Percentiles rank a stretch among this genome's conserved stretches.
Conservation (phyloP, 2,888 invertebrate species). For the Spialia ferax region DNA sequence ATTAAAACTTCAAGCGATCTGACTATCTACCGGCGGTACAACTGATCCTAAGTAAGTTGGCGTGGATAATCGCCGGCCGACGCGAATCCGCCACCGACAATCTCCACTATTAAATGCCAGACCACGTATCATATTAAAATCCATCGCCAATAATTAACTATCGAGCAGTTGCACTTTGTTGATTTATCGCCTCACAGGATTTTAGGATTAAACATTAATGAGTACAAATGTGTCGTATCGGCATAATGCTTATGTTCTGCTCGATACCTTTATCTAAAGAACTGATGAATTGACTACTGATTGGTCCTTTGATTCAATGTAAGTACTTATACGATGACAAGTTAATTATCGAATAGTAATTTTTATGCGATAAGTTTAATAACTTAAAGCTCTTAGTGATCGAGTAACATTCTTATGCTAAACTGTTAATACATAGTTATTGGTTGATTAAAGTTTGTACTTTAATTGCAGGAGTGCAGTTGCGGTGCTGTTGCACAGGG, state of each 20-base stretch:
- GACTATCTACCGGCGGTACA: slow-evolving; percentile 32
- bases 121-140: slow-evolving; percentile 42
- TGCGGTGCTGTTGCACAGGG: no score
- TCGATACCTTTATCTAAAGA: slow-evolving; percentile 17
- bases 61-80: slow-evolving; percentile 74
- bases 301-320: slow-evolving; percentile 28
- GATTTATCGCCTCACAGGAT: slow-evolving; percentile 39
- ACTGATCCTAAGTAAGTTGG: slow-evolving; percentile 64
- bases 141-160: slow-evolving; percentile 50
- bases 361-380: slow-evolving; percentile 20
- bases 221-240: slow-evolving; percentile 41
- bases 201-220: slow-evolving; percentile 38
- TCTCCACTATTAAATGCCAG: slow-evolving; percentile 43
- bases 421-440: not conserved
- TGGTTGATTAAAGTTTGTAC: not conserved
- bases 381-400: not conserved
- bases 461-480: no score
- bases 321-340: slow-evolving; percentile 17
- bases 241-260: slow-evolving; percentile 17
- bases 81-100: slow-evolving; percentile 64
- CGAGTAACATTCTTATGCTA: not conserved
- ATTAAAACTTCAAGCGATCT: slow-evolving; percentile 61
- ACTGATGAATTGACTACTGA: slow-evolving; percentile 33
- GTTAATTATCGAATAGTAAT: slow-evolving; percentile 19
- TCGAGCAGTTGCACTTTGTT: slow-evolving; percentile 32